Evolutionary conservation across 2,888 invertebrate species (phyloP).

Genomic region (Cerastoderma edule): DNA sequence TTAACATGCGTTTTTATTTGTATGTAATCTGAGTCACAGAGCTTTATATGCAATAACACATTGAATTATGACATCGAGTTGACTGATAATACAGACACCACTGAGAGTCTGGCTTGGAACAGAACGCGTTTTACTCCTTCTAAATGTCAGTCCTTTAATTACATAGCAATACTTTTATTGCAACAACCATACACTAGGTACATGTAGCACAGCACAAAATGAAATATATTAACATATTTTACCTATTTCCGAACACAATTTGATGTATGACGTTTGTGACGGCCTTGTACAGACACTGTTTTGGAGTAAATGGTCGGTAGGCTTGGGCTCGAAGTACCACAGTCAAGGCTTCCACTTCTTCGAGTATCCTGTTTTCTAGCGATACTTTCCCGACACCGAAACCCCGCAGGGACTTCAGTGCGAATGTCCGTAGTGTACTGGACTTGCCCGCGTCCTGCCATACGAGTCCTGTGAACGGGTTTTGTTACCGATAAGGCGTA

Average conservation of each 20-base stretch:
- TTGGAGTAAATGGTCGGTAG: constrained; percentile 26
- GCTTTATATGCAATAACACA: too few relatives aligned
- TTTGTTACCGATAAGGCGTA: not conserved
- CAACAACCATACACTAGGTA: not conserved
- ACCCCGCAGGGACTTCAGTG: constrained; percentile 53
- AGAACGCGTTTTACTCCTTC: too few relatives aligned
- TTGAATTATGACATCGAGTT: not conserved
- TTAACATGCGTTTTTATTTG: too few relatives aligned
- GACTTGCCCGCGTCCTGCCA: constrained; percentile 50
- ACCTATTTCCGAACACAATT: constrained; percentile 66
- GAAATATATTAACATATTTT: not conserved
- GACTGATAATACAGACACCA: not conserved
- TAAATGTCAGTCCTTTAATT: too few relatives aligned
- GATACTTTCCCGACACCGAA: constrained; percentile 64
- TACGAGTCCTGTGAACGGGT: constrained; percentile 46
- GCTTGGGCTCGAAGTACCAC: constrained; percentile 26
- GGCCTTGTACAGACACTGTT: constrained; percentile 28
- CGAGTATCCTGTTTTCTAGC: constrained; percentile 52
- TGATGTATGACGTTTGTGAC: constrained; percentile 63
- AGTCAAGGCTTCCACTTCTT: constrained; percentile 44
- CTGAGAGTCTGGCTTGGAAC: not conserved
- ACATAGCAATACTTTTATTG: not conserved
- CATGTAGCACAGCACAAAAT: not conserved
- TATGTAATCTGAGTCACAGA: too few relatives aligned
- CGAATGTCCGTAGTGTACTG: constrained; percentile 47